Percentiles rank a stretch among this genome's conserved stretches.
Evolutionary conservation across 2,797 vertebrate species (phyloP).

Genomic region (Sus cebifrons): DNA sequence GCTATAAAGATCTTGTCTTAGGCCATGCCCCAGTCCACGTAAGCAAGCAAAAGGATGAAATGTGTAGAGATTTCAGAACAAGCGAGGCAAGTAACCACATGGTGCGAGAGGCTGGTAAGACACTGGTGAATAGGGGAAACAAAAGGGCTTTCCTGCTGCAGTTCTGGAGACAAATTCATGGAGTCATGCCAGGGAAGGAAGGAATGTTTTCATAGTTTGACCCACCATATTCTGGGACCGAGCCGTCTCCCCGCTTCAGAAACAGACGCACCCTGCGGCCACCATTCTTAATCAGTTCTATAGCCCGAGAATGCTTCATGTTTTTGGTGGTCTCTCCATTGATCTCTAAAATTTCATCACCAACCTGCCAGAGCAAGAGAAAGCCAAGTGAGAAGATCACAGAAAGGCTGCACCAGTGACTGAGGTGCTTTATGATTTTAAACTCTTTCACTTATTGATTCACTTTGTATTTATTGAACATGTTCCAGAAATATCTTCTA

Average conservation of each 20-base stretch:
- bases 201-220: conserved; percentile 99
- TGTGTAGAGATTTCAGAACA: conserved; percentile 93
- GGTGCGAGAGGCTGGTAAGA: conserved; percentile 94
- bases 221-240: conserved; percentile 99
- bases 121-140: conserved; percentile 93
- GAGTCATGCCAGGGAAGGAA: conserved; percentile 99
- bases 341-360: conserved; percentile 99
- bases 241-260: conserved; percentile 99
- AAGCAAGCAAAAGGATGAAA: conserved; percentile 95
- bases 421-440: neutral
- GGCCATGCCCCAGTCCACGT: conserved; percentile 94
- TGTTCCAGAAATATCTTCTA: neutral
- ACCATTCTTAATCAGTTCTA: conserved; percentile 99
- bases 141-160: conserved; percentile 93
- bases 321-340: conserved; percentile 99
- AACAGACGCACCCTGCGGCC: conserved; percentile 97
- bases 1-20: conserved; percentile 91
- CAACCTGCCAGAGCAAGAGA: conserved; percentile 92
- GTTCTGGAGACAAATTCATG: conserved; percentile 95
- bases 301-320: conserved; percentile 99
- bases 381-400: conserved; percentile 44
- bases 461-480: neutral
- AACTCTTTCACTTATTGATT: neutral
- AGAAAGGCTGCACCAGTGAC: neutral
- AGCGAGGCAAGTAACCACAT: conserved; percentile 92